Percentiles rank a stretch among this genome's conserved stretches.
These are phyloP conservation scores for Lasiurus borealis DNA, from an alignment of 2,113 vertebrate species.

Conservation along the genomic window DNA sequence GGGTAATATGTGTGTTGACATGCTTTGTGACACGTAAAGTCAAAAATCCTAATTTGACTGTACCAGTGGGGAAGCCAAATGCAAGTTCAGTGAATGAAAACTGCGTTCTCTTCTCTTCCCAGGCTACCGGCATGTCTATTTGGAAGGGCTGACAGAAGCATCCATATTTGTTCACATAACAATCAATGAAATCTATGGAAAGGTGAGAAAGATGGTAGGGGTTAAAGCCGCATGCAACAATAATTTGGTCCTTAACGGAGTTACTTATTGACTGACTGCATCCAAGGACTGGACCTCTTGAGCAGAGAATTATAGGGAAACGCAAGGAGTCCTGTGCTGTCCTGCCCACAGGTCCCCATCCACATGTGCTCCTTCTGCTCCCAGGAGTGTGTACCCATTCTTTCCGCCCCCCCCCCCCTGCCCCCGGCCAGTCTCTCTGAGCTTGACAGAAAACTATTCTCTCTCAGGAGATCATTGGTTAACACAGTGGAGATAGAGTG, in stretches of 20 bases:
- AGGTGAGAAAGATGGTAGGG: conserved; percentile 87
- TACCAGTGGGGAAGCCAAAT: neutral
- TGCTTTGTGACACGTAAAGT: neutral
- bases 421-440: neutral
- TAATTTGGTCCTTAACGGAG: neutral
- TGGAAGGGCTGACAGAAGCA: conserved; percentile 97
- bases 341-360: neutral
- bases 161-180: conserved; percentile 98
- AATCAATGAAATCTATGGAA: conserved; percentile 97
- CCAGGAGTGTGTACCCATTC: neutral
- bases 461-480: neutral
- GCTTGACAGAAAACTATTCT: neutral
- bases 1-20: neutral
- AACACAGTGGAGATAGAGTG: neutral
- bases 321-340: neutral
- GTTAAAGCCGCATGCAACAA: neutral
- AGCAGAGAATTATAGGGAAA: neutral
- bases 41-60: neutral
- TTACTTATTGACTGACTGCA: neutral
- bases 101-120: conserved; percentile 58
- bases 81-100: neutral
- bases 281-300: neutral
- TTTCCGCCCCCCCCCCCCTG: neutral
- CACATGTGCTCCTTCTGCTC: too few relatives aligned
- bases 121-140: conserved; percentile 98